Conservation (phyloP, 2,113 vertebrate genomes). For the Hemiprocne comata region DNA sequence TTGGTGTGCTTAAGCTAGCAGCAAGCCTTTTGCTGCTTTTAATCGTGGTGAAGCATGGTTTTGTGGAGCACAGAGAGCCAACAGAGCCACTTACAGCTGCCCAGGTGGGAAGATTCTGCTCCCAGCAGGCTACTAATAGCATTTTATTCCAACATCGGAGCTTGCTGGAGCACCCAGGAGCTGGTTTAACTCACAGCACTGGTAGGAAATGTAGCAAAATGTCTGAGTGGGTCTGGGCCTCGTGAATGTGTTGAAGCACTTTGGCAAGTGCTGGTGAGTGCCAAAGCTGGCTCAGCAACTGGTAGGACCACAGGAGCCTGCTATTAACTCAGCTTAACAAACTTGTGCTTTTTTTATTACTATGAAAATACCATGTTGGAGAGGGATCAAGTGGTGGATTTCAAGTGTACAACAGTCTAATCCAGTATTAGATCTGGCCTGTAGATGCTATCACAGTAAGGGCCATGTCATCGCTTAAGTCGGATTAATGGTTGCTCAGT, state of each 20-base stretch:
- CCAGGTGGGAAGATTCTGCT: not conserved
- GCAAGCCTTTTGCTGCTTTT: not conserved
- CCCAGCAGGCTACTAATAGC: not conserved
- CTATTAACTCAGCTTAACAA: not conserved
- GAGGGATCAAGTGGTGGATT: not conserved
- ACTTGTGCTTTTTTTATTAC: not conserved
- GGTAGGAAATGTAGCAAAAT: not conserved
- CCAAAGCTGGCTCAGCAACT: not conserved
- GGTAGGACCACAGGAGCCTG: not conserved
- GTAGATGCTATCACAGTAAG: not conserved
- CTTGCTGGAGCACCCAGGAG: not conserved
- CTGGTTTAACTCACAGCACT: not conserved
- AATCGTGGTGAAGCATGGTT: not conserved
- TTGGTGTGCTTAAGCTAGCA: not conserved
- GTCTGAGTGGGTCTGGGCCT: not conserved
- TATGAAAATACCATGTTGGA: fast-evolving
- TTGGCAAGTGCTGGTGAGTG: not conserved
- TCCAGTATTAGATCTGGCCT: not conserved
- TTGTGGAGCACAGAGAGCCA: not conserved
- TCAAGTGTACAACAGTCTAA: not conserved
- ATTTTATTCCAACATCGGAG: not conserved
- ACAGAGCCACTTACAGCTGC: not conserved
- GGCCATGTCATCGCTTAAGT: fast-evolving
- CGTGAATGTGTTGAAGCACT: no score
- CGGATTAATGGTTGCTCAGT: not conserved